phyloP scores from a whole-genome alignment of 2,888 invertebrate species.

The Tinea trinotella region DNA sequence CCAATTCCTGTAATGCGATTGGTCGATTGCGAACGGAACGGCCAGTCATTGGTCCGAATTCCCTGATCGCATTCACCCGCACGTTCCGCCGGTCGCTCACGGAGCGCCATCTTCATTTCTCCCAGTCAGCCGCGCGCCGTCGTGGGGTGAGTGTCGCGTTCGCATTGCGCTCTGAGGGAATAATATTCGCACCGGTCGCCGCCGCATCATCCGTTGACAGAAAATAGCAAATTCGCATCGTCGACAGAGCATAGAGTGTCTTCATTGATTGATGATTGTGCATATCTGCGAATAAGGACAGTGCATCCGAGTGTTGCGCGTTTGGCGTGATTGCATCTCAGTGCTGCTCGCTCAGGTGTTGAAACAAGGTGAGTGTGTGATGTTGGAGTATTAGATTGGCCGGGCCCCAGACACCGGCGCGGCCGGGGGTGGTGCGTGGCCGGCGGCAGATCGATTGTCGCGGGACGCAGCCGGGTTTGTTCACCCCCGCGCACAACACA shows the following conservation, averaged over 20 bases:
- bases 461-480: constrained; percentile 29
- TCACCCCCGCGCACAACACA: constrained; percentile 56
- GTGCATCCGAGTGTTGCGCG: constrained; percentile 58
- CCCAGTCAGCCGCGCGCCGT: constrained; percentile 61
- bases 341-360: constrained; percentile 55
- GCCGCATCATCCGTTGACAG: constrained; percentile 33
- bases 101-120: constrained; percentile 53
- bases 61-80: constrained; percentile 46
- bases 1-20: neutral
- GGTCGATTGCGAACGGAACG: constrained; percentile 18
- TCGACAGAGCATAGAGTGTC: constrained; percentile 33
- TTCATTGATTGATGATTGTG: constrained; percentile 50
- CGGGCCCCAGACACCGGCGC: neutral
- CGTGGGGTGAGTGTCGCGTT: constrained; percentile 43
- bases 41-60: constrained; percentile 37
- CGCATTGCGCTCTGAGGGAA: constrained; percentile 20
- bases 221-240: neutral
- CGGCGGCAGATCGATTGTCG: constrained; percentile 60
- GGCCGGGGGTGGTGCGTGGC: constrained; percentile 29
- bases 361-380: constrained; percentile 60
- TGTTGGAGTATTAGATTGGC: constrained; percentile 8
- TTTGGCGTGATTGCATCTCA: constrained; percentile 56
- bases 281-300: constrained; percentile 27
- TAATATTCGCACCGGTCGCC: constrained; percentile 37
- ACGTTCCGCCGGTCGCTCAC: constrained; percentile 28